These are phyloP conservation scores for Gavialis gangeticus DNA, from an alignment of 2,113 vertebrate genomes.

Conservation along the genomic window DNA sequence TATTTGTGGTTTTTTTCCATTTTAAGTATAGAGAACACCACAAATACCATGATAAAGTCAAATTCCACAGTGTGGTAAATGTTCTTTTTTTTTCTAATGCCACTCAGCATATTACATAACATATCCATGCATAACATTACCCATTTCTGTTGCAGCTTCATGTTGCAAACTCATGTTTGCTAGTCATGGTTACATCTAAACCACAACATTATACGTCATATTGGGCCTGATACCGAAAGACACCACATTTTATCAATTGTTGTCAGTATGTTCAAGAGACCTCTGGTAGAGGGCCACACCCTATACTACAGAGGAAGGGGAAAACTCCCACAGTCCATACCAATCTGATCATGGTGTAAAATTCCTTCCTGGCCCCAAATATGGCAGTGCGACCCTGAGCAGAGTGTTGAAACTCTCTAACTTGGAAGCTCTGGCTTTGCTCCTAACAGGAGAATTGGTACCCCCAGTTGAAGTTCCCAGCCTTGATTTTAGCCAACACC, in stretches of 20 bases:
- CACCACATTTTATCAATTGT: accelerated
- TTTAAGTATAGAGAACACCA: constrained; percentile 1
- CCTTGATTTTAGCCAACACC: too few species aligned
- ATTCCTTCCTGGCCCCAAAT: too few species aligned
- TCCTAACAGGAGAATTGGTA: too few species aligned
- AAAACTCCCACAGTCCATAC: too few species aligned
- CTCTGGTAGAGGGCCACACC: too few species aligned
- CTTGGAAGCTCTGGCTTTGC: too few species aligned
- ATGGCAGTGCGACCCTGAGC: too few species aligned
- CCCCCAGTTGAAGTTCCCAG: too few species aligned
- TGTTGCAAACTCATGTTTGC: background rate
- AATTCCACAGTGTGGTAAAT: background rate
- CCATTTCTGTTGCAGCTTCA: background rate
- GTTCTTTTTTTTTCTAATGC: background rate
- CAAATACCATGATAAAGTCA: constrained; percentile 21
- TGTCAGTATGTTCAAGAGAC: background rate
- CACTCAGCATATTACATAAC: background rate
- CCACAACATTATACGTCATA: constrained; percentile 31
- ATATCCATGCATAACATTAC: background rate
- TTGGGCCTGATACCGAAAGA: background rate
- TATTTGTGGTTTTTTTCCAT: constrained; percentile 6
- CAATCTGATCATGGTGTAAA: too few species aligned
- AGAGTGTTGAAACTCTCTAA: too few species aligned
- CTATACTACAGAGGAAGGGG: too few species aligned
- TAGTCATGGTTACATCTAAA: background rate